These are phyloP conservation scores for Synanthedon tipuliformis DNA, from an alignment of 2,888 invertebrate genomes.

Conservation along the genomic window DNA sequence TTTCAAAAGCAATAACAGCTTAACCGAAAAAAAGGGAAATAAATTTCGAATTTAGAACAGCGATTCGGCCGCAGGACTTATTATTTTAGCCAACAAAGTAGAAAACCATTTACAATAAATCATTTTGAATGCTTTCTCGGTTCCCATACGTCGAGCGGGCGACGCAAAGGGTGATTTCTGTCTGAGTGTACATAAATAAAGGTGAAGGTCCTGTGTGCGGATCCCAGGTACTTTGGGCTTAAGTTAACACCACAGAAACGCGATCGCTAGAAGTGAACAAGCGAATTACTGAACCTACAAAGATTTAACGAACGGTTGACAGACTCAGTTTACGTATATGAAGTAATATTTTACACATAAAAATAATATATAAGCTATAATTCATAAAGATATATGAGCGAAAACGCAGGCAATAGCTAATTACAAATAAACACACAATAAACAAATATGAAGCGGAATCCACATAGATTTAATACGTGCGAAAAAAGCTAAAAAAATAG, in stretches of 20 bases:
- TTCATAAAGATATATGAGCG: no score
- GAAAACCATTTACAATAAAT: constrained; percentile 71
- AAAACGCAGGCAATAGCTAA: no score
- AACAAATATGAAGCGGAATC: no score
- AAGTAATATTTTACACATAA: no score
- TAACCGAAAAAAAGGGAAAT: constrained; percentile 49
- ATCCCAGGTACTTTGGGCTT: constrained; percentile 53
- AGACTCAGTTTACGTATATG: no score
- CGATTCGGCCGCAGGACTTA: constrained; percentile 51
- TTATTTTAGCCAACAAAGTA: constrained; percentile 71
- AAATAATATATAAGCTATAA: no score
- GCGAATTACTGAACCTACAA: no score
- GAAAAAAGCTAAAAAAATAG: no score
- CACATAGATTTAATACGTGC: no score
- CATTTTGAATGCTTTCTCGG: constrained; percentile 69
- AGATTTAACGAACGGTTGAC: no score
- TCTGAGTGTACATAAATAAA: constrained; percentile 68
- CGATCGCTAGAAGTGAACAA: constrained; percentile 15
- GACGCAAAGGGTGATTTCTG: constrained; percentile 70
- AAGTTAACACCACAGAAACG: constrained; percentile 17
- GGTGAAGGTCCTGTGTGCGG: constrained; percentile 58
- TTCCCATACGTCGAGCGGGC: constrained; percentile 62
- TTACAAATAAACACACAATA: no score
- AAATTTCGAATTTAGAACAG: constrained; percentile 64
- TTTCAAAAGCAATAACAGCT: constrained; percentile 31